Evolutionary conservation across 2,113 vertebrate species (phyloP).

Genomic region (Nothoprocta perdicaria): DNA sequence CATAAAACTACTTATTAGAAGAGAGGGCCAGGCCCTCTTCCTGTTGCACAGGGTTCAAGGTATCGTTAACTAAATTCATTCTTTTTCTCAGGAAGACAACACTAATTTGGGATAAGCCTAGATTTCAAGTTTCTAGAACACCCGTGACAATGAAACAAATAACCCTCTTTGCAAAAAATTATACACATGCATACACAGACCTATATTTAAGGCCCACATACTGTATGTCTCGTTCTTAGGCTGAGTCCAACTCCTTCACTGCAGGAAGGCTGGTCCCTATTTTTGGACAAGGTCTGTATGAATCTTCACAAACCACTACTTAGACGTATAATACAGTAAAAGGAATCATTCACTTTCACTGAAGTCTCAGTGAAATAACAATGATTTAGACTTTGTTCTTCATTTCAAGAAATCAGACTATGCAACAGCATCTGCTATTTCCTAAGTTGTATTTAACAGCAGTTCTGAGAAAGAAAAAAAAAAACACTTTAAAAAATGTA

Average conservation of each 20-base stretch:
- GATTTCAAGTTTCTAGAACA: neutral
- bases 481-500: neutral
- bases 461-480: no score
- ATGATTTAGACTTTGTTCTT: neutral
- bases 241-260: neutral
- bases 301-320: neutral
- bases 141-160: neutral
- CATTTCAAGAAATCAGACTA: neutral
- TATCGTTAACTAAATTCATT: neutral
- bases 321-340: neutral
- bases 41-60: neutral
- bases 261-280: neutral
- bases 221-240: neutral
- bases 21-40: neutral
- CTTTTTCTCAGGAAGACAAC: neutral
- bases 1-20: neutral
- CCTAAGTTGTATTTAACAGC: neutral
- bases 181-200: no score
- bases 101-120: neutral
- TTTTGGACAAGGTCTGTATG: neutral
- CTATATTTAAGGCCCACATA: neutral
- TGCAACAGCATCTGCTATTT: neutral
- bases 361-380: neutral
- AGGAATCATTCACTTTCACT: neutral
- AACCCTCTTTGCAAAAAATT: neutral